Conservation (phyloP, 2,113 vertebrate species). For the Eulemur rufifrons region DNA sequence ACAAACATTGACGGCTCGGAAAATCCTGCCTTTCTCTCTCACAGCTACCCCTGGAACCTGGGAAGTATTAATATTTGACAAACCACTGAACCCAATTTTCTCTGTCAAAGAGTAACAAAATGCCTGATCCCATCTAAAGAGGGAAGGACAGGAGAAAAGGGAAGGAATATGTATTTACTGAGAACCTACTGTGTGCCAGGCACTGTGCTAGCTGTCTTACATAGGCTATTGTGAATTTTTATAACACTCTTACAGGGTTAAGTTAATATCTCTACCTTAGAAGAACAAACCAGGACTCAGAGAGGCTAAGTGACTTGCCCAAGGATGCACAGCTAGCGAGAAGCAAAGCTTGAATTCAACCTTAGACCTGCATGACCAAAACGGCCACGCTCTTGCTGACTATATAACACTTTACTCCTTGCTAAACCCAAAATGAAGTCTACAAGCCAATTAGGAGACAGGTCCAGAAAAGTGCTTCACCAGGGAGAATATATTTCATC, state of each 20-base stretch:
- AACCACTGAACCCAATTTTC: neutral
- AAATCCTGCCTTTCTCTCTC: neutral
- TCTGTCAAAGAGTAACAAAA: neutral
- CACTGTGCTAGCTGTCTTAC: neutral
- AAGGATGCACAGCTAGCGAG: neutral
- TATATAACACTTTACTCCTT: neutral
- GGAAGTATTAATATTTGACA: neutral
- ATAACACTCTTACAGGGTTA: neutral
- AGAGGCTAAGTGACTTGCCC: slow-evolving; percentile 20
- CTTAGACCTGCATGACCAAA: neutral
- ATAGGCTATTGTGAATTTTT: neutral
- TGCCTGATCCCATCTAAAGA: neutral
- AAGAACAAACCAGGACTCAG: neutral
- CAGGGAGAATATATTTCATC: slow-evolving; percentile 33
- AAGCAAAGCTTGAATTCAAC: neutral
- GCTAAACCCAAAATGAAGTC: neutral
- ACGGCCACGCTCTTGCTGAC: neutral
- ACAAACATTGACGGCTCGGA: neutral
- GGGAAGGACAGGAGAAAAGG: neutral
- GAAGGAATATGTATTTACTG: neutral
- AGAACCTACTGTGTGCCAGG: neutral
- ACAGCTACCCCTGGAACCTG: neutral
- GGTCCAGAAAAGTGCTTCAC: slow-evolving; percentile 1
- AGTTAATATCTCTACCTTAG: neutral
- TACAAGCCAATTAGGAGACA: neutral